phyloP scores from a whole-genome alignment of 92 coral and sea anemone genomes.

The Epizoanthus stellaris region DNA sequence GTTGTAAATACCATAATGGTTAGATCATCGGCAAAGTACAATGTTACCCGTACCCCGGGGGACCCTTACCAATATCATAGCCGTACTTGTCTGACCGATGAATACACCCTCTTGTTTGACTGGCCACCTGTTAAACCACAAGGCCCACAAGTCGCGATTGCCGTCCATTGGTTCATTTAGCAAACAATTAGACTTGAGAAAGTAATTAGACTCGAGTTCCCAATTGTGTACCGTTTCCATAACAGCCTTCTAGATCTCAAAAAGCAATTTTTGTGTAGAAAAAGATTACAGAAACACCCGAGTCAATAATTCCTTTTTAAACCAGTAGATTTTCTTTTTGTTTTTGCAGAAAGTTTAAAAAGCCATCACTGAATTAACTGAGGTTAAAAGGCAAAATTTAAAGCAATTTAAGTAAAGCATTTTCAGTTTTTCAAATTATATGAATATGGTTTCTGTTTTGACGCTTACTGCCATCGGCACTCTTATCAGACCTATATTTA shows the following conservation, averaged over 20 bases:
- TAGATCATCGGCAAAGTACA: slow-evolving; percentile 22
- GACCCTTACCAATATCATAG: not conserved
- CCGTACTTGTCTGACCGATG: not conserved
- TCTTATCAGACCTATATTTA: slow-evolving; percentile 43
- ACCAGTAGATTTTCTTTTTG: not conserved
- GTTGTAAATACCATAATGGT: slow-evolving; percentile 15
- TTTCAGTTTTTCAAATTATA: not conserved
- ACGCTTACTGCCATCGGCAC: not conserved
- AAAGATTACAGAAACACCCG: not conserved
- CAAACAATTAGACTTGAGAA: slow-evolving; percentile 27
- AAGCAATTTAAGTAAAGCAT: not conserved
- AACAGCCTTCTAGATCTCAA: not conserved
- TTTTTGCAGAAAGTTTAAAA: not conserved
- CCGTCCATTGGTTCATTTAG: slow-evolving; percentile 23
- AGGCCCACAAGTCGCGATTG: not conserved
- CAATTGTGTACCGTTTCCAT: slow-evolving; percentile 26
- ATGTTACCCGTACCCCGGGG: not conserved
- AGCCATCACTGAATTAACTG: not conserved
- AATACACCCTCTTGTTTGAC: not conserved
- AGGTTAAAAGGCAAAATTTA: not conserved
- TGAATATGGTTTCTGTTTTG: not conserved
- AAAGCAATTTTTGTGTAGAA: slow-evolving; percentile 26
- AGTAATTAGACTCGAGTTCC: slow-evolving; percentile 4
- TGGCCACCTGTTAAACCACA: slow-evolving; percentile 42
- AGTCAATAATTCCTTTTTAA: not conserved